Evolutionary conservation across 1,140 invertebrate species (phyloP).

Genomic region (Pomacea maculata): DNA sequence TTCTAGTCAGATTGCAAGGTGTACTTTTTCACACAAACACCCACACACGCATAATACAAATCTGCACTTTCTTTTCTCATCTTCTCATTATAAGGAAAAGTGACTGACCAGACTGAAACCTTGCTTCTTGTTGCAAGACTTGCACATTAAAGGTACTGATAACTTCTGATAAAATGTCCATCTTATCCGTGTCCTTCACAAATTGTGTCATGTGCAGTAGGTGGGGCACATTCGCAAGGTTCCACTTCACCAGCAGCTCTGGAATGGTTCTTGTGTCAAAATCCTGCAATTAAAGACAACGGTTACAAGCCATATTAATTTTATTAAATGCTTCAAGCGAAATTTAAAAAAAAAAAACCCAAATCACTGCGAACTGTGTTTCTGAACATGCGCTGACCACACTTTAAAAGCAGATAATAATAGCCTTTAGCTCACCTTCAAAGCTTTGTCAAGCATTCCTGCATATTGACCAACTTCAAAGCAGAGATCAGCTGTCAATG

Average conservation of each 20-base stretch:
- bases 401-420: background rate
- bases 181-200: constrained; percentile 25
- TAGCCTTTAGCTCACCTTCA: constrained; percentile 68
- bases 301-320: no score
- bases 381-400: background rate
- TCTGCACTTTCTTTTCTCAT: no score
- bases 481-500: constrained; percentile 70
- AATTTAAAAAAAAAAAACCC: no score
- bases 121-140: constrained; percentile 1
- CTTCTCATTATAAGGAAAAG: no score
- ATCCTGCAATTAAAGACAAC: constrained; percentile 25
- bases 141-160: background rate
- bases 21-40: no score
- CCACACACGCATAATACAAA: no score
- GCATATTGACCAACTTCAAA: constrained; percentile 76
- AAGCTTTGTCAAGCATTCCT: constrained; percentile 73
- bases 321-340: no score
- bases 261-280: constrained; percentile 28
- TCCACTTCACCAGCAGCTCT: constrained; percentile 41
- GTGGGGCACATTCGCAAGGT: constrained; percentile 34
- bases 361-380: no score
- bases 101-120: background rate
- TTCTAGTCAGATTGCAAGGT: no score
- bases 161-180: constrained; percentile 1
- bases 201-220: constrained; percentile 27